phyloP scores from a whole-genome alignment of 2,113 vertebrate genomes.

The Mesitornis unicolor region DNA sequence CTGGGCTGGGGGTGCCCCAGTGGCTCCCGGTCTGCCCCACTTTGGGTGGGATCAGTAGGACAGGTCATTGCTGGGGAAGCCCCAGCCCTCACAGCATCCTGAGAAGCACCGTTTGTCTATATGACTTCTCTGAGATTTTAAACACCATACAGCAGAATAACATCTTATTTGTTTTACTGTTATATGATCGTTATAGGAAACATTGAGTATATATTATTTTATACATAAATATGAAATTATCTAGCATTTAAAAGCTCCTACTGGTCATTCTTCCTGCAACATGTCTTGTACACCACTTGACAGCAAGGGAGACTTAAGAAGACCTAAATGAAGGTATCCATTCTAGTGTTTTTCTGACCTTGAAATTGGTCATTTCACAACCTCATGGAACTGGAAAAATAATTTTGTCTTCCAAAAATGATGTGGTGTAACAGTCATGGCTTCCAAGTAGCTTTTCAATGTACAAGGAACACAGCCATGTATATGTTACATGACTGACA shows the following conservation, averaged over 20 bases:
- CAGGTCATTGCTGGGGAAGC: not conserved
- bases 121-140: not conserved
- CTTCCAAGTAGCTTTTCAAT: not conserved
- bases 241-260: not conserved
- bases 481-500: not conserved
- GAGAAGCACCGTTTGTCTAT: not conserved
- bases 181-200: not conserved
- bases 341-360: not conserved
- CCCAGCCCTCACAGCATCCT: rapidly evolving
- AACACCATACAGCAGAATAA: not conserved
- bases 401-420: not conserved
- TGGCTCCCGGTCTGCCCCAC: rapidly evolving
- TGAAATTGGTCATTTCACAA: not conserved
- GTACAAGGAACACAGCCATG: not conserved
- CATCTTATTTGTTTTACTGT: not conserved
- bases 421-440: not conserved
- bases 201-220: not conserved
- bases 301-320: not conserved
- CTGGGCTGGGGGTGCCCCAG: not conserved
- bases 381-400: not conserved
- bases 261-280: not conserved
- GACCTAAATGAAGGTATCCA: not conserved
- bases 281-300: not conserved
- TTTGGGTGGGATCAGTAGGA: no score
- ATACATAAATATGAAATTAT: not conserved